A percentile compares a stretch with the other conserved stretches of the same genome.
These are phyloP conservation scores for Phalacrocorax carbo DNA, from an alignment of 2,113 vertebrate species.

Conservation along the genomic window DNA sequence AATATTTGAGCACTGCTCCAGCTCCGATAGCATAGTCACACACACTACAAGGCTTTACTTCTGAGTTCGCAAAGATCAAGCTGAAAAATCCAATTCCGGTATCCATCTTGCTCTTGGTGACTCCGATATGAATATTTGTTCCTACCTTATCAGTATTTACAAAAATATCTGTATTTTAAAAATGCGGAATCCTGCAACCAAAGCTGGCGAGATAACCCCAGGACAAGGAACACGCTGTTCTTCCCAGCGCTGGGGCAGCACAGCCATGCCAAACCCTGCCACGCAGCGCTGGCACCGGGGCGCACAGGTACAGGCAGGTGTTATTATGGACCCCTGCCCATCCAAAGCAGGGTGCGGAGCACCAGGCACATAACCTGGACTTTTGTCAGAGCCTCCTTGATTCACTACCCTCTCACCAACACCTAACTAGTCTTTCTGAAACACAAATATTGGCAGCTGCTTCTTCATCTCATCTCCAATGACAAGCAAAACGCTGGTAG, in stretches of 20 bases:
- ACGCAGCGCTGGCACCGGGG: not conserved
- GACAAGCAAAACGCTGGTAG: not conserved
- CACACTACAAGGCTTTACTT: not conserved
- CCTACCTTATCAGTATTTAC: not conserved
- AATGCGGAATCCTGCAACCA: not conserved
- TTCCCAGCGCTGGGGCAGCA: not conserved
- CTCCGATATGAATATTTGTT: not conserved
- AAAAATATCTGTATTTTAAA: not conserved
- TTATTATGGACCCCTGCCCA: not conserved
- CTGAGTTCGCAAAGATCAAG: not conserved
- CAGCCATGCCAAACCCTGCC: not conserved
- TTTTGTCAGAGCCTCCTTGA: not conserved
- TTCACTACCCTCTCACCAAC: not conserved
- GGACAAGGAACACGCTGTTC: not conserved
- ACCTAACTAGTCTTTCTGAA: not conserved
- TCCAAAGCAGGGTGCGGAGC: not conserved
- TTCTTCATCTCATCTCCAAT: not conserved
- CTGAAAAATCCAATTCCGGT: not conserved
- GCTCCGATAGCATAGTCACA: not conserved
- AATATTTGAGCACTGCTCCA: not conserved
- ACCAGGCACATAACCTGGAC: accelerated
- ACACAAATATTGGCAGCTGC: not conserved
- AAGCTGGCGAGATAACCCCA: not conserved
- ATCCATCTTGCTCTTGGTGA: not conserved
- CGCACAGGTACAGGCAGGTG: no score